Conservation (phyloP, 2,113 vertebrate species). For the Leucoraja erinaceus region DNA sequence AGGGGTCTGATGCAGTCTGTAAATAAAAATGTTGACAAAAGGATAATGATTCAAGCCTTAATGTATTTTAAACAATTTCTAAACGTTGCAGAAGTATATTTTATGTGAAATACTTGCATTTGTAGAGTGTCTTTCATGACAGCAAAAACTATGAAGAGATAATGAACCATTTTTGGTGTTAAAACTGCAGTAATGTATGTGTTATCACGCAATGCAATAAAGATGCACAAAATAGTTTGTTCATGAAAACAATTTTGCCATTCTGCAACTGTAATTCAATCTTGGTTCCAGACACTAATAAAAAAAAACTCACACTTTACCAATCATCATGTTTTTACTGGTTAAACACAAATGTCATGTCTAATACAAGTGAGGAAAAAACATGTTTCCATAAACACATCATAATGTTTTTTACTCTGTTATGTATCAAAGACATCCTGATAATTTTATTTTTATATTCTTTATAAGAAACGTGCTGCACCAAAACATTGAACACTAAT, state of each 20-base stretch:
- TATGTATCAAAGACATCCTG: conserved; percentile 63
- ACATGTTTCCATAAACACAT: conserved; percentile 23
- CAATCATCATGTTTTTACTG: conserved; percentile 21
- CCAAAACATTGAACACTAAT: conserved; percentile 65
- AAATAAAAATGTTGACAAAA: not conserved
- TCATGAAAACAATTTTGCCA: not conserved
- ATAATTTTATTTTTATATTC: conserved; percentile 76
- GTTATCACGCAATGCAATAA: not conserved
- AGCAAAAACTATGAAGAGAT: not conserved
- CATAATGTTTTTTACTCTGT: conserved; percentile 25
- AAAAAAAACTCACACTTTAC: conserved; percentile 28
- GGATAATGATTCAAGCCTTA: not conserved
- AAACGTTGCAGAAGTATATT: not conserved
- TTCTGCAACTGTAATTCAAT: not conserved
- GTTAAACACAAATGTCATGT: conserved; percentile 31
- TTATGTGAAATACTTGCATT: not conserved
- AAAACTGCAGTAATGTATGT: not conserved
- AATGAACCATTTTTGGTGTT: not conserved
- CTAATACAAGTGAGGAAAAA: conserved; percentile 32
- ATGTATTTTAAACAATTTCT: not conserved
- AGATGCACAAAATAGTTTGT: not conserved
- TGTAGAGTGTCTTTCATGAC: not conserved
- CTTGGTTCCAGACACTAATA: not conserved
- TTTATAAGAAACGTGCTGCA: conserved; percentile 53
- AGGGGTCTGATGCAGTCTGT: not conserved